Evolutionary conservation across 2,888 invertebrate species (phyloP).

Genomic region (Drosophila affinis): DNA sequence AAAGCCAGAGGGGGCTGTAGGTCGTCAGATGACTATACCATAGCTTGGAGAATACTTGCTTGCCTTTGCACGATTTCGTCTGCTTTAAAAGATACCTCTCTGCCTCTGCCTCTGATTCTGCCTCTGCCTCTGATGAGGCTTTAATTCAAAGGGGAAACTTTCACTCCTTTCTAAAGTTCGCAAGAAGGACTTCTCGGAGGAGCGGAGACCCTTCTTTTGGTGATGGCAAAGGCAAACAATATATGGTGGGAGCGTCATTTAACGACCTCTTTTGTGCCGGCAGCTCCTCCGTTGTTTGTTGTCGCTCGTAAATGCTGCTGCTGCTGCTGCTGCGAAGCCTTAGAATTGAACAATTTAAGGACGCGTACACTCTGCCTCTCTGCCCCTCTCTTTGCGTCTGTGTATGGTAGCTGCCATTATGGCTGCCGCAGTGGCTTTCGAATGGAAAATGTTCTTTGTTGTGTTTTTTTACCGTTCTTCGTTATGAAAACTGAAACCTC

Average conservation of each 20-base stretch:
- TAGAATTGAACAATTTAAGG: slow-evolving; percentile 50
- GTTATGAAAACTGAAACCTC: slow-evolving; percentile 49
- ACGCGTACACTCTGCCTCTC: slow-evolving; percentile 16
- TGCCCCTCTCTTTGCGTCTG: slow-evolving; percentile 9
- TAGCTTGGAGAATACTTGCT: too few species aligned
- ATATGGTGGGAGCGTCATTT: slow-evolving; percentile 23
- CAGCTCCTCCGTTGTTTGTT: slow-evolving; percentile 16
- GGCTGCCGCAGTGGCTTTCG: slow-evolving; percentile 45
- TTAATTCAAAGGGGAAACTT: slow-evolving; percentile 40
- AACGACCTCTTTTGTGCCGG: slow-evolving; percentile 33
- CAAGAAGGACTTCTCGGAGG: background rate
- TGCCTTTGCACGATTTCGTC: background rate
- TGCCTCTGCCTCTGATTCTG: background rate
- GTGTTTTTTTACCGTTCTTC: slow-evolving; percentile 44
- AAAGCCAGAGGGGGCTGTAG: background rate
- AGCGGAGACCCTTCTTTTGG: slow-evolving; percentile 13
- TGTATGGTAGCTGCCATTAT: slow-evolving; percentile 35
- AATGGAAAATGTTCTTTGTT: slow-evolving; percentile 39
- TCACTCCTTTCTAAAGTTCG: slow-evolving; percentile 28
- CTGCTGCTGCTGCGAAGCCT: slow-evolving; percentile 37
- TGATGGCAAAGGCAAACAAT: slow-evolving; percentile 21
- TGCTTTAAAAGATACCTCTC: background rate
- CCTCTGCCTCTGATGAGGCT: background rate
- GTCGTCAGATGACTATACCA: too few species aligned
- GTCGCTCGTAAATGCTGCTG: slow-evolving; percentile 46